A percentile compares a stretch with the other conserved stretches of the same genome.
These are phyloP conservation scores for Engraulis encrasicolus DNA, from an alignment of 2,113 vertebrate genomes.

Conservation along the genomic window DNA sequence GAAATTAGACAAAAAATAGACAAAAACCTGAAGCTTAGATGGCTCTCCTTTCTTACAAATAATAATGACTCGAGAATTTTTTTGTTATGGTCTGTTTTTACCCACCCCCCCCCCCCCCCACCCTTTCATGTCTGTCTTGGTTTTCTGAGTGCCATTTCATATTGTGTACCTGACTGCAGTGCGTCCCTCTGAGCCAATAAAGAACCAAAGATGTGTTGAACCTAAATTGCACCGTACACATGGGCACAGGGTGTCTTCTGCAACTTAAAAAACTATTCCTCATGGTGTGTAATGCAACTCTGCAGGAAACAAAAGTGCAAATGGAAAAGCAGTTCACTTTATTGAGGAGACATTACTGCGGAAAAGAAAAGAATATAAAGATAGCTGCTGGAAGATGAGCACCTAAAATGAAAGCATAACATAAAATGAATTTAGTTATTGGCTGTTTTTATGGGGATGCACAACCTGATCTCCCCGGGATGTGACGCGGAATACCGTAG, in stretches of 20 bases:
- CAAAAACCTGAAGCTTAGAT: too few species aligned
- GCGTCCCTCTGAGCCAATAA: too few species aligned
- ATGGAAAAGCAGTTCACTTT: background rate
- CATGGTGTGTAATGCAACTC: background rate
- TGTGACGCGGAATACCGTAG: too few species aligned
- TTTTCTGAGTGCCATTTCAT: background rate
- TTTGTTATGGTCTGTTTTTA: too few species aligned
- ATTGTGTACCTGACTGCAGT: background rate
- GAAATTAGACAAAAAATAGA: background rate
- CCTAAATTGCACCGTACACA: too few species aligned
- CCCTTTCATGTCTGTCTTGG: constrained; percentile 19
- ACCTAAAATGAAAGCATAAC: background rate
- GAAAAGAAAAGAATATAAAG: too few species aligned
- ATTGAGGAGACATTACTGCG: background rate
- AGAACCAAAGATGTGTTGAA: too few species aligned
- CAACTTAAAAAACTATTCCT: too few species aligned
- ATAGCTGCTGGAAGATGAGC: background rate
- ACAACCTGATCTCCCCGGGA: too few species aligned
- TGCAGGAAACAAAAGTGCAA: background rate
- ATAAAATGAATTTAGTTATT: background rate
- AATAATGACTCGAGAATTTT: too few species aligned
- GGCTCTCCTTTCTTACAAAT: too few species aligned
- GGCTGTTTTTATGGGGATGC: background rate
- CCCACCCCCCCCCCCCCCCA: background rate
- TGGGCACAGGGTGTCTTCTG: too few species aligned